These are phyloP conservation scores for Heptranchias perlo DNA, from an alignment of 2,113 vertebrate species.

Conservation along the genomic window DNA sequence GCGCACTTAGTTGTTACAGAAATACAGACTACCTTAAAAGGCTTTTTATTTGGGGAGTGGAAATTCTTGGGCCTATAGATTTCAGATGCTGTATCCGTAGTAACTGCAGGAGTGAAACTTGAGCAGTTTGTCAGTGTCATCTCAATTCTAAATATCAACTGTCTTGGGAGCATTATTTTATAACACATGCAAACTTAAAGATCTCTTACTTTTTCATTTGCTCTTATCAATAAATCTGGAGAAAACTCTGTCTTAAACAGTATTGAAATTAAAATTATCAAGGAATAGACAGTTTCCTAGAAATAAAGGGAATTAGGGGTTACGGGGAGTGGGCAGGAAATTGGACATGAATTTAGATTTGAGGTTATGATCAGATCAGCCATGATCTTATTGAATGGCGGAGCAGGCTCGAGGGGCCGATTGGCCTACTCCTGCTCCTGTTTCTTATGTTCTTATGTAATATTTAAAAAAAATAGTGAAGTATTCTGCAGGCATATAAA, in stretches of 20 bases:
- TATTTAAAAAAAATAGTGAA: too few species aligned
- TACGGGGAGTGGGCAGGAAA: too few species aligned
- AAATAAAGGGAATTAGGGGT: too few species aligned
- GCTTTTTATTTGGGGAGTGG: neutral
- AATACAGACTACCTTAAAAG: neutral
- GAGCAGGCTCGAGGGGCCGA: too few species aligned
- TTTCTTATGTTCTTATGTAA: too few species aligned
- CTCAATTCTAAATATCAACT: neutral
- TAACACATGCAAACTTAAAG: neutral
- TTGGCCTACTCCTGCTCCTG: too few species aligned
- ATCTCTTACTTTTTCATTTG: neutral
- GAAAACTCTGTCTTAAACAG: neutral
- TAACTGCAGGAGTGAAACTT: neutral
- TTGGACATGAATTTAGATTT: too few species aligned
- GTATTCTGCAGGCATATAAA: too few species aligned
- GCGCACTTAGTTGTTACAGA: neutral
- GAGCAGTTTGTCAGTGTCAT: neutral
- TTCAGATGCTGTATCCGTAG: neutral
- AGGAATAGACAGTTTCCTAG: too few species aligned
- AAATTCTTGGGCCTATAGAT: neutral
- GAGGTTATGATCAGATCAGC: too few species aligned
- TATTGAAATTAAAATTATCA: too few species aligned
- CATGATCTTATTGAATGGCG: too few species aligned
- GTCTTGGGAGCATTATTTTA: neutral
- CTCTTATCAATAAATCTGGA: neutral